A percentile compares a stretch with the other conserved stretches of the same genome.
phyloP scores from a whole-genome alignment of 2,797 vertebrate genomes.

The Amblyraja radiata region DNA sequence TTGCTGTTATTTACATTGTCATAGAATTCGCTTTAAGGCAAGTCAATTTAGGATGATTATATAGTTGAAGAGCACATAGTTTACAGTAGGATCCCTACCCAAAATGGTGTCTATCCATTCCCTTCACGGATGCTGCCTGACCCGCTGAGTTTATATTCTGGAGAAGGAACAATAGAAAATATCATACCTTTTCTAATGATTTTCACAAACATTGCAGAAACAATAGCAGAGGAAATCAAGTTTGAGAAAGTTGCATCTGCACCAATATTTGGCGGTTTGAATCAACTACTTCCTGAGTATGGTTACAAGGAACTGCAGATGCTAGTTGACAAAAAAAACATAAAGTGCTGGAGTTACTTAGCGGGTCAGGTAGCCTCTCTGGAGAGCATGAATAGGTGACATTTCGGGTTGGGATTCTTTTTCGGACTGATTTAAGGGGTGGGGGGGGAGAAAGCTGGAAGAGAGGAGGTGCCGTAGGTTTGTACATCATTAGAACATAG shows the following conservation, averaged over 20 bases:
- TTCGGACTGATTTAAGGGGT: no score
- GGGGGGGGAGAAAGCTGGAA: no score
- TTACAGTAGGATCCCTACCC: background rate
- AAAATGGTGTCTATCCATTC: no score
- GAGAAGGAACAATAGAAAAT: background rate
- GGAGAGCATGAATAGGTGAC: no score
- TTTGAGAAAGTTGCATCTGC: background rate
- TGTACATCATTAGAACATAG: background rate
- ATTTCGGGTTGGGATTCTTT: no score
- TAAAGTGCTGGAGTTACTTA: no score
- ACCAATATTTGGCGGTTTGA: background rate
- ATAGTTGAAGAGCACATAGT: background rate
- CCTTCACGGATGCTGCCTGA: no score
- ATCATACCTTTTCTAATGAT: background rate
- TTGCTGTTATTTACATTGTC: background rate
- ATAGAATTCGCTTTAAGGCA: background rate
- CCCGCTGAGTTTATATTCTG: background rate
- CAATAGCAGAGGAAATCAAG: background rate
- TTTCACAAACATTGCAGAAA: background rate
- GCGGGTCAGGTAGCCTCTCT: no score
- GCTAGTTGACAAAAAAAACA: no score
- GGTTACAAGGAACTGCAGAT: no score
- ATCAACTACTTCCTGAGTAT: background rate
- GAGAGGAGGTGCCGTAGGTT: no score
- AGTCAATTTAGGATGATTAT: background rate